Percentiles rank a stretch among this genome's conserved stretches.
Conservation (phyloP, 1,140 invertebrate species). For the Stegodyphus dumicola region DNA sequence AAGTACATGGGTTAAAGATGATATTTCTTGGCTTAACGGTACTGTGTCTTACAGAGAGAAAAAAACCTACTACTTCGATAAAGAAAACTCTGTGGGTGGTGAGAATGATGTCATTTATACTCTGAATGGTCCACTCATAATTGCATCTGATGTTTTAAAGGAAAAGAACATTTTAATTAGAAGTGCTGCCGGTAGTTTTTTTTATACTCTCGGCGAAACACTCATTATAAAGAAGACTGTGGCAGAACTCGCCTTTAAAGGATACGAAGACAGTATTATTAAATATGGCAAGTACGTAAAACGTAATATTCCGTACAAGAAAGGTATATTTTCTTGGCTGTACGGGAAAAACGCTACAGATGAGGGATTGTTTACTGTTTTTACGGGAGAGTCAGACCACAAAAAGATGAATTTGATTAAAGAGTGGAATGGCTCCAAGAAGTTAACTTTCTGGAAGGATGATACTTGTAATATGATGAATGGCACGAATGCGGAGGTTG, state of each 20-base stretch:
- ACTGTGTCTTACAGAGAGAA: conserved; percentile 89
- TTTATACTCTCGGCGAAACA: background rate
- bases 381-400: conserved; percentile 68
- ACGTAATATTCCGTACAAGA: conserved; percentile 37
- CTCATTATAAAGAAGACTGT: conserved; percentile 86
- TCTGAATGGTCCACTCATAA: conserved; percentile 80
- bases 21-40: conserved; percentile 80
- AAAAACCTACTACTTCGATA: conserved; percentile 85
- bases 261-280: conserved; percentile 68
- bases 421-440: conserved; percentile 74
- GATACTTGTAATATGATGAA: conserved; percentile 61
- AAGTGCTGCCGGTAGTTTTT: background rate
- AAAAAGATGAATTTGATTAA: conserved; percentile 68
- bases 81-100: conserved; percentile 81
- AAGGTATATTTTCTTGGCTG: conserved; percentile 62
- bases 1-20: conserved; percentile 88
- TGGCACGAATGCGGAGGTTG: conserved; percentile 53
- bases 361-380: conserved; percentile 70
- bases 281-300: background rate
- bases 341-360: conserved; percentile 69
- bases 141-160: background rate
- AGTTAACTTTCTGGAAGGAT: conserved; percentile 56
- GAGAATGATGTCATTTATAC: conserved; percentile 84
- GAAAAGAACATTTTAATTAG: background rate
- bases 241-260: conserved; percentile 86